A percentile compares a stretch with the other conserved stretches of the same genome.
phyloP scores from a whole-genome alignment of 2,888 invertebrate genomes.

The Perithous albicinctus region DNA sequence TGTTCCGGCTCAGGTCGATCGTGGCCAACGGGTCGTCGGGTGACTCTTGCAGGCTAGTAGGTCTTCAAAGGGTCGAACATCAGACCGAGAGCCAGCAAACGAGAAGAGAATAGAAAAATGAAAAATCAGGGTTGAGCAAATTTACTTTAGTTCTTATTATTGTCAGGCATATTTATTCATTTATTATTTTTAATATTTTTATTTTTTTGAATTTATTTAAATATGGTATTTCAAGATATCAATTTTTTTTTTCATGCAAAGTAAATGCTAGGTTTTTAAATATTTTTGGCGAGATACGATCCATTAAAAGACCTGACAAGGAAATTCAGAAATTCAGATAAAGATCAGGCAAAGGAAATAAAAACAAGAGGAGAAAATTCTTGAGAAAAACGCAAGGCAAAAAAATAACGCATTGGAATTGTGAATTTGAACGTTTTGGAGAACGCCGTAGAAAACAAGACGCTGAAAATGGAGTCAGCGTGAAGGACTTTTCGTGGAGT shows the following conservation, averaged over 20 bases:
- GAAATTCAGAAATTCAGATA: too few species aligned
- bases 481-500: slow-evolving; percentile 35
- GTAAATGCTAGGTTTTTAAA: too few species aligned
- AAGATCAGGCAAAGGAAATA: too few species aligned
- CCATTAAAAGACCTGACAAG: too few species aligned
- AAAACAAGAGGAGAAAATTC: too few species aligned
- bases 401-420: slow-evolving; percentile 31
- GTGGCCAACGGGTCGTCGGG: neutral
- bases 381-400: too few species aligned
- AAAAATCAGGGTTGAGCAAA: neutral
- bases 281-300: neutral
- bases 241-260: too few species aligned
- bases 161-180: neutral
- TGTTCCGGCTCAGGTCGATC: neutral
- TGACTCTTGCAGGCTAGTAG: slow-evolving; percentile 5
- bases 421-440: slow-evolving; percentile 49
- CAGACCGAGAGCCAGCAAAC: slow-evolving; percentile 38
- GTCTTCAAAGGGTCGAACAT: slow-evolving; percentile 39
- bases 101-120: slow-evolving; percentile 20
- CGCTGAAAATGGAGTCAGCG: slow-evolving; percentile 1
- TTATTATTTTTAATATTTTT: too few species aligned
- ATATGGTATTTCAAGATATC: too few species aligned
- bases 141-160: neutral
- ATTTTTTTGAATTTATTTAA: too few species aligned
- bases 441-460: slow-evolving; percentile 11